A percentile compares a stretch with the other conserved stretches of the same genome.
Conservation (phyloP, 2,888 invertebrate species). For the Emmelina monodactyla region DNA sequence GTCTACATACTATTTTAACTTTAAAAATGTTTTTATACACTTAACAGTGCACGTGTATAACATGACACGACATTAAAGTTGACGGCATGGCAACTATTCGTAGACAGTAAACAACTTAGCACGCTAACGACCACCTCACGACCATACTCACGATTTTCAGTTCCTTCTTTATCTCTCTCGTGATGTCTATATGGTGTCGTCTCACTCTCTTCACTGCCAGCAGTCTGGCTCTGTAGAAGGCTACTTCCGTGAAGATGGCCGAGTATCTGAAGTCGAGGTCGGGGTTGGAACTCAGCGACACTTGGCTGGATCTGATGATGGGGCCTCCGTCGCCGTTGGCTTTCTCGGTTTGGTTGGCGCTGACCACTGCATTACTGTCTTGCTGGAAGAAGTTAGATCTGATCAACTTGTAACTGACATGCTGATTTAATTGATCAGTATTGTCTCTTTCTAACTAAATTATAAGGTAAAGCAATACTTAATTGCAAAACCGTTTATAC, state of each 20-base stretch:
- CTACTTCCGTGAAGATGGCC: constrained; percentile 89
- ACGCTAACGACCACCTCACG: no score
- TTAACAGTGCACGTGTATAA: no score
- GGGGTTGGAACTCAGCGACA: constrained; percentile 90
- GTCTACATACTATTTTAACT: no score
- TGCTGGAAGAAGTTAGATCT: constrained; percentile 64
- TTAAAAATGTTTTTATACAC: no score
- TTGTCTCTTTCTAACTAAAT: no score
- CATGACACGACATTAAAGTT: no score
- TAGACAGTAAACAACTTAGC: no score
- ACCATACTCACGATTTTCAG: constrained; percentile 84
- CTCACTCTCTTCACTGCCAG: constrained; percentile 87
- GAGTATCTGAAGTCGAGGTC: constrained; percentile 91
- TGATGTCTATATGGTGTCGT: constrained; percentile 88
- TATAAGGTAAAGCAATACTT: no score
- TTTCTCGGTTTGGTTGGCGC: constrained; percentile 77
- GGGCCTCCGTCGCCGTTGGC: constrained; percentile 9
- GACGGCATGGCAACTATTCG: no score
- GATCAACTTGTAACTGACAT: constrained; percentile 46
- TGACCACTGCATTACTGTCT: constrained; percentile 72
- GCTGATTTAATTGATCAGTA: no score
- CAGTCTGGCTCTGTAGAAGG: constrained; percentile 85
- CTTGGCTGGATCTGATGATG: constrained; percentile 81
- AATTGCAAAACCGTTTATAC: no score
- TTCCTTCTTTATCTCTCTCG: constrained; percentile 90